Base-by-base conservation (phyloP, 2,797 vertebrate genomes). In the Ispidina lecontei region DNA sequence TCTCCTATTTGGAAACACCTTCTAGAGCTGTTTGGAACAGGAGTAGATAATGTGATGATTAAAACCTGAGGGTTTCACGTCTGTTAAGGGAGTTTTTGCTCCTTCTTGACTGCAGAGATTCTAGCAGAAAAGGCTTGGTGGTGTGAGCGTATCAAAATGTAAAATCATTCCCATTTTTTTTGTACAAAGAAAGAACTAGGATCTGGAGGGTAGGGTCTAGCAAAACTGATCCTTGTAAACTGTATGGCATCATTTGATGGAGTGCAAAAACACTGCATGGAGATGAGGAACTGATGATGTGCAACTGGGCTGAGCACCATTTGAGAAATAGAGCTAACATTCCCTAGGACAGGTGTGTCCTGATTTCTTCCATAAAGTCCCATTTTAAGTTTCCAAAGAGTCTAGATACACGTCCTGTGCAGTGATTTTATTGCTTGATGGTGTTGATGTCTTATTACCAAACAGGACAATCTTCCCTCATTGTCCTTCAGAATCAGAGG, bases 11-110 rank as follows among this genome's bases (percentile, higher is more conserved):
- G 55, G 60, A 92, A 90, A 59, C 49, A 73, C 55, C 67, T 60
- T 62, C 56, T 73, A 92, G 47, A 87, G 55, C 63, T 84, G 47
- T 12, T 89, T 70, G 60, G 75, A 93, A 75, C 33, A 39, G 47
- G 62, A 80, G 29, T 31, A 46, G 73, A 49, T 63, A 14, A 77
- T 52, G 37, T 41, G 39, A 81, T 81, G 68, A 67, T 89, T 91
- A 78, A 91, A 92, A 78, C 47, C 60, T 55, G 47, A 70, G 56
- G 28, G 35, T 65, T 89, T 78, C 52, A 52, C 0, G 0, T 76
- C 77, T 69, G 46, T 73, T 77, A n/a, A 78, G 59, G 89, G 37
- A 70, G 44, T 4, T 69, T 76, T 65, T 89, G 7, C 56, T 93
- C 49, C 70, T 84, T 52, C 58, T 89, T 77, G n/a, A 46, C 67